Base-by-base conservation (phyloP, 2,113 vertebrate species). In the Trochalopteron elliotii region DNA sequence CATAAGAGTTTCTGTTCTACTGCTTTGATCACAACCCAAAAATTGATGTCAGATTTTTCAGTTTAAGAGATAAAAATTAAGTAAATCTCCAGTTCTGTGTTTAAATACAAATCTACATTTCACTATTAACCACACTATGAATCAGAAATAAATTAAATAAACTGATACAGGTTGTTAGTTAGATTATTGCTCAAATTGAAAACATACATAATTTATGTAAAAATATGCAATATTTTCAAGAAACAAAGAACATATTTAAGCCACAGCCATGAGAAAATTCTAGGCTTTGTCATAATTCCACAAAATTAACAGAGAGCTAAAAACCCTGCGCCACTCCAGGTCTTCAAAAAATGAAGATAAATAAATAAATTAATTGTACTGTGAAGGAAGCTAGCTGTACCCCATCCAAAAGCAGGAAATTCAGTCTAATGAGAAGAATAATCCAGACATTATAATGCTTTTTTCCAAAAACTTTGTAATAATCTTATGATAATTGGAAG, bases 401-500 rank as follows among this genome's bases (percentile, higher is more conserved):
- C 7, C 3, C 11, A 49, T 69, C 21, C 30, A 42, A 42, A 56
- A 40, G 7, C 4, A 56, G 7, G 2, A 49, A 55, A 31, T 2
- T 68, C 49, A 30, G 5, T 12, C 7, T 65, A 40, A 74, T 31
- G 7, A 72, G 15, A 83, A 64, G 5, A 81, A 44, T 20, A 78
- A n/a, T 16, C 3, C 2, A 50, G 37, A 42, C 5, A 37, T 18
- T 65, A 45, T 0, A 76, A 50, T 33, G 3, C 0, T 47, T 21
- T 90, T 81, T 69, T 47, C 24, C 2, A 55, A 82, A 70, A 61
- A 10, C 5, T 28, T 67, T 3, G 1, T 27, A 65, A 45, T 45
- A 84, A 47, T 82, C 13, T 57, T 71, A 52, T 28, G 24, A 21
- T 19, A 83, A 75, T 44, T 56, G 35, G 18, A 81, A 55, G 3